These are phyloP conservation scores for Cyanistes caeruleus DNA, from an alignment of 2,113 vertebrate genomes.

Conservation along the genomic window DNA sequence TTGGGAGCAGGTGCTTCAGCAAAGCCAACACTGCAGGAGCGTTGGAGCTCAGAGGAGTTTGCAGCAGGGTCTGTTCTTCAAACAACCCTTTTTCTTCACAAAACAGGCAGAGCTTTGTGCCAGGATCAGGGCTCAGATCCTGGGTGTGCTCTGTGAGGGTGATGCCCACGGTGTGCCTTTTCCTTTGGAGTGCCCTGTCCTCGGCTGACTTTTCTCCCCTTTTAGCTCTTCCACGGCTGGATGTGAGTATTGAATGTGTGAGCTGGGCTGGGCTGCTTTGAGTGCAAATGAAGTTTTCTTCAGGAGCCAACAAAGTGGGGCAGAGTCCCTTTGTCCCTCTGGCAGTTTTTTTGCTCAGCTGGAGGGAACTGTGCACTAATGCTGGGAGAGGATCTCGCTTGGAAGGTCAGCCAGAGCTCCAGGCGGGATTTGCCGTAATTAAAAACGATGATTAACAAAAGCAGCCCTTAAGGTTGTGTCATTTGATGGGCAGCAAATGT, in stretches of 20 bases:
- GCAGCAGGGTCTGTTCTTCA: not conserved
- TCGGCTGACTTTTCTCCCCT: not conserved
- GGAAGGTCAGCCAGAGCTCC: not conserved
- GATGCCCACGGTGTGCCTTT: not conserved
- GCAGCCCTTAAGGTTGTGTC: not conserved
- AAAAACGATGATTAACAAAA: not conserved
- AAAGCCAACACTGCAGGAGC: rapidly evolving
- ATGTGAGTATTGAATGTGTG: not conserved
- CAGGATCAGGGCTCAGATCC: not conserved
- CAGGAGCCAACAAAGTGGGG: not conserved
- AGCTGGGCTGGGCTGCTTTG: not conserved
- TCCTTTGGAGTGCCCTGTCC: not conserved
- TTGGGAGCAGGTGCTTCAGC: not conserved
- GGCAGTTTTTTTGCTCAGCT: not conserved
- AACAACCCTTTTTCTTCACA: not conserved
- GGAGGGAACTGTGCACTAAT: not conserved
- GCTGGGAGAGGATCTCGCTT: not conserved
- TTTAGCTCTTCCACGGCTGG: not conserved
- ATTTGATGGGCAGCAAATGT: not conserved
- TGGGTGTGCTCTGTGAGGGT: not conserved
- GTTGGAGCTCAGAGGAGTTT: not conserved
- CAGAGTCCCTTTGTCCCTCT: not conserved
- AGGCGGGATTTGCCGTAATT: not conserved
- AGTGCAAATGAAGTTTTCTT: not conserved
- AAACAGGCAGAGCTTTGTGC: not conserved